phyloP scores from a whole-genome alignment of 1,140 invertebrate species.

The Listronotus bonariensis region DNA sequence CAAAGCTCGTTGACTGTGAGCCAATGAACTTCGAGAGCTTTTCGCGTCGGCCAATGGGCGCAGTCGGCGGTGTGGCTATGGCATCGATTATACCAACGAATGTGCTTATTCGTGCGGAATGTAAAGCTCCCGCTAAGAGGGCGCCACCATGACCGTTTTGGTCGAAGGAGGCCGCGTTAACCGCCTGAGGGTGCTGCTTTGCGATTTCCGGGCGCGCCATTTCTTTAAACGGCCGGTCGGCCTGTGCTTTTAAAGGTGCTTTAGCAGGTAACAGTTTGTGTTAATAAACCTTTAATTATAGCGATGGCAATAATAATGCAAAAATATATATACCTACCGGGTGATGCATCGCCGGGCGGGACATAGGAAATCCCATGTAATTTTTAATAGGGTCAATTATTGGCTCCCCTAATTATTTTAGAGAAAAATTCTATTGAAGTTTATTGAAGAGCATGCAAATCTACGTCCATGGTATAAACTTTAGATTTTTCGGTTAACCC shows the following conservation, averaged over 20 bases:
- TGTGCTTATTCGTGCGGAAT: slow-evolving; percentile 53
- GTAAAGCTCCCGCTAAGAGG: slow-evolving; percentile 50
- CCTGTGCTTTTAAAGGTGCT: background rate
- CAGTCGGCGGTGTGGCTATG: slow-evolving; percentile 36
- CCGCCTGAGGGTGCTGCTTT: slow-evolving; percentile 46
- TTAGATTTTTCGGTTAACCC: too few relatives aligned
- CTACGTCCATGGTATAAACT: too few relatives aligned
- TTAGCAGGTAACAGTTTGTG: background rate
- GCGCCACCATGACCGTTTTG: slow-evolving; percentile 43
- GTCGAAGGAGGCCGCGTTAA: slow-evolving; percentile 22
- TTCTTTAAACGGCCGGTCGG: slow-evolving; percentile 28
- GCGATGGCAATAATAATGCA: too few relatives aligned
- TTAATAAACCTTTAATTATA: too few relatives aligned
- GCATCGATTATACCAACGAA: slow-evolving; percentile 47
- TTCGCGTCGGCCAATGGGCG: slow-evolving; percentile 38
- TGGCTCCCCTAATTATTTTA: too few relatives aligned
- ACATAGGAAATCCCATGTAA: too few relatives aligned
- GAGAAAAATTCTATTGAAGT: too few relatives aligned
- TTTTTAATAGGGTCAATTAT: too few relatives aligned
- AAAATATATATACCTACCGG: too few relatives aligned
- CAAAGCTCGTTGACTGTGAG: slow-evolving; percentile 28
- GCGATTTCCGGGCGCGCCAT: slow-evolving; percentile 28
- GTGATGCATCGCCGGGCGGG: too few relatives aligned
- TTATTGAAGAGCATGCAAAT: too few relatives aligned
- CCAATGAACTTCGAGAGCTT: slow-evolving; percentile 40